phyloP scores from a whole-genome alignment of 1,140 invertebrate genomes.

The Panagrolaimus sp. region DNA sequence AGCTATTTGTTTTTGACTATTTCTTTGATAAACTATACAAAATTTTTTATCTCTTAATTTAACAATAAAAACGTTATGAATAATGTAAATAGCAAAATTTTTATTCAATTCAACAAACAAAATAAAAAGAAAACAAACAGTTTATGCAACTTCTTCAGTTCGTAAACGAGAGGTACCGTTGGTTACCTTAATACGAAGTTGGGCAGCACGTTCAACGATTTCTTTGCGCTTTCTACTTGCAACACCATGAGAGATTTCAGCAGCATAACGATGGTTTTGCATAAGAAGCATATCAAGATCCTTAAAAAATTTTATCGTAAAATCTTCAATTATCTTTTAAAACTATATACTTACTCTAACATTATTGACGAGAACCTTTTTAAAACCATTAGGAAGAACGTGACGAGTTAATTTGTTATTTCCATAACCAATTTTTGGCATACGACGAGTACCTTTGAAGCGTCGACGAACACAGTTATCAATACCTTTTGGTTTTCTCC shows the following conservation, averaged over 20 bases:
- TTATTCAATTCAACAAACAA: slow-evolving; percentile 15
- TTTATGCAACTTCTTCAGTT: slow-evolving; percentile 75
- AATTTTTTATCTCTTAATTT: too few species aligned
- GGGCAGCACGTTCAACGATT: slow-evolving; percentile 91
- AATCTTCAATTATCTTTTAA: slow-evolving; percentile 36
- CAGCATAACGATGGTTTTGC: slow-evolving; percentile 94
- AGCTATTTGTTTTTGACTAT: too few species aligned
- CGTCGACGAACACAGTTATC: slow-evolving; percentile 95
- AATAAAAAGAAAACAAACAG: slow-evolving; percentile 30
- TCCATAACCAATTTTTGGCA: slow-evolving; percentile 99
- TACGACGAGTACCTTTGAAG: slow-evolving; percentile 96
- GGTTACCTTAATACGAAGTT: slow-evolving; percentile 86
- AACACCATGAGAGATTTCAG: slow-evolving; percentile 91
- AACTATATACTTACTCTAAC: slow-evolving; percentile 66
- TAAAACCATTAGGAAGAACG: slow-evolving; percentile 93
- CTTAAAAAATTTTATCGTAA: slow-evolving; percentile 63
- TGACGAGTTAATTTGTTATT: slow-evolving; percentile 77
- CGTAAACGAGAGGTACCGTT: slow-evolving; percentile 90
- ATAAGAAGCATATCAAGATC: slow-evolving; percentile 97
- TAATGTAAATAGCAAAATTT: background rate
- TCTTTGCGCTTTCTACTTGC: slow-evolving; percentile 89
- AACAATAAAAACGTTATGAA: too few species aligned
- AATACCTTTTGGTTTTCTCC: slow-evolving; percentile 95
- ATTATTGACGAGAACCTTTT: slow-evolving; percentile 81
- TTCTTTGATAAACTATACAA: too few species aligned